Percentiles rank a stretch among this genome's conserved stretches.
These are phyloP conservation scores for Lateolabrax maculatus DNA, from an alignment of 2,797 vertebrate genomes.

Conservation along the genomic window DNA sequence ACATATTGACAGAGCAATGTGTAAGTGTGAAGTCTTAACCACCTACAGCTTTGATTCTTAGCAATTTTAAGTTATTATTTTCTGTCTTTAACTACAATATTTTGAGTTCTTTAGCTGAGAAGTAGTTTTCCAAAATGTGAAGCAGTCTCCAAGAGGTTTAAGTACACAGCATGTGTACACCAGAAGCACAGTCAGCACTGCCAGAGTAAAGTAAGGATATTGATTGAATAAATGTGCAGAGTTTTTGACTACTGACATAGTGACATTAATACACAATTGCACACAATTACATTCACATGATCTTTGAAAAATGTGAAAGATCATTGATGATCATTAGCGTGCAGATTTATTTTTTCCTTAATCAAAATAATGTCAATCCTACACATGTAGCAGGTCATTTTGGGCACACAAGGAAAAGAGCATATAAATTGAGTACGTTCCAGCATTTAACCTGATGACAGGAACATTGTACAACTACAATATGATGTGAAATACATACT, in stretches of 20 bases:
- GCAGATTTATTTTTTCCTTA: neutral
- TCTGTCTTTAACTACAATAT: neutral
- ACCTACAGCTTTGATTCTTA: neutral
- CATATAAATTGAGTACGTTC: neutral
- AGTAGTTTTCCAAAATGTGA: neutral
- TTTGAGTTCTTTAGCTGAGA: neutral
- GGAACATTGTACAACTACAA: neutral
- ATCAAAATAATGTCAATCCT: neutral
- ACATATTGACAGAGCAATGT: constrained; percentile 6
- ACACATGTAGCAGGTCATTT: neutral
- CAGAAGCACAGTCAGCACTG: neutral
- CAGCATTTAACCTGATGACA: neutral
- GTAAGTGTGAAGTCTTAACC: constrained; percentile 19
- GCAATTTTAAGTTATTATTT: constrained; percentile 11
- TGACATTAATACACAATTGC: too few species aligned
- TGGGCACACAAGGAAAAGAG: too few species aligned
- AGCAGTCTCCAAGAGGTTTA: neutral
- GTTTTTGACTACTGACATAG: neutral
- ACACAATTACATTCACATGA: neutral
- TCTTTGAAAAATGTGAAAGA: neutral
- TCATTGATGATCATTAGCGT: too few species aligned
- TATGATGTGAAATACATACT: neutral
- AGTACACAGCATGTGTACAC: neutral
- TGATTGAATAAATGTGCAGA: neutral
- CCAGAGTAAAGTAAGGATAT: neutral